phyloP scores from a whole-genome alignment of 2,113 vertebrate species.

The Bubo blakistoni region DNA sequence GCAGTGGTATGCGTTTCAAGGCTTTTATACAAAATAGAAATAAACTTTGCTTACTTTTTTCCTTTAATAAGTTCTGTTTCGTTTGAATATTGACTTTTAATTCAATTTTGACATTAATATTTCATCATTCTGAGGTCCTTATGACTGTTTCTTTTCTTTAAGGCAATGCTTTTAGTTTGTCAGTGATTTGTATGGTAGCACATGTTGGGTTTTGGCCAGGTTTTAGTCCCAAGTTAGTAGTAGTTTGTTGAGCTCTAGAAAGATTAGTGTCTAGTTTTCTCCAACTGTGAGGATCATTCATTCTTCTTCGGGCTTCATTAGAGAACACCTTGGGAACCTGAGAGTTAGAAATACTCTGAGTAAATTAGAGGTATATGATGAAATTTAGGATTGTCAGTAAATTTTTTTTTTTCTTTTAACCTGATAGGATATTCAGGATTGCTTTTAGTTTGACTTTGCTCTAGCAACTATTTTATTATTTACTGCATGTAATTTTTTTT shows the following conservation, averaged over 20 bases:
- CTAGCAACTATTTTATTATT: neutral
- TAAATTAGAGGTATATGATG: neutral
- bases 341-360: neutral
- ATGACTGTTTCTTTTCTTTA: neutral
- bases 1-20: neutral
- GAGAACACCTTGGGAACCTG: neutral
- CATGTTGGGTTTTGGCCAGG: neutral
- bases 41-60: neutral
- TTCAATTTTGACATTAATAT: neutral
- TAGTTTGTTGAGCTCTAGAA: neutral
- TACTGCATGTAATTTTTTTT: neutral
- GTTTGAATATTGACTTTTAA: neutral
- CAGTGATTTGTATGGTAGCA: neutral
- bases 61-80: neutral
- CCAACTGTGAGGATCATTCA: fast-evolving
- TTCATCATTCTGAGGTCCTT: neutral
- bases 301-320: neutral
- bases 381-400: neutral
- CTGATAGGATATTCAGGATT: neutral
- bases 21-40: neutral
- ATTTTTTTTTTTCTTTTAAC: neutral
- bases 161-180: neutral
- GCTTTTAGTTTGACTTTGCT: neutral
- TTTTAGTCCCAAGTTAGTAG: neutral
- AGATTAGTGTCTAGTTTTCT: neutral